phyloP scores from a whole-genome alignment of 2,888 invertebrate species.

The Iselma pallidipennis region DNA sequence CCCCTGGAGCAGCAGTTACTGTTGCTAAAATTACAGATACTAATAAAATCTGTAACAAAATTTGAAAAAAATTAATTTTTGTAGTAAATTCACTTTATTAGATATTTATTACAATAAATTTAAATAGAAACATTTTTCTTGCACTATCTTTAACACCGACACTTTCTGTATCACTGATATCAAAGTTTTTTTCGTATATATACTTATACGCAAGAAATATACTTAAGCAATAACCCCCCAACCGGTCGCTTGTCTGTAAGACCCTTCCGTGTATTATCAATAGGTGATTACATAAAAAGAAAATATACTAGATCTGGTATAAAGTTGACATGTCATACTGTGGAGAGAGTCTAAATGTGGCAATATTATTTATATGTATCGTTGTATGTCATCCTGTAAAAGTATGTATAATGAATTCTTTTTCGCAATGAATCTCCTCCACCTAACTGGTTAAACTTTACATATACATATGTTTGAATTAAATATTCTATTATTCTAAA shows the following conservation, averaged over 20 bases:
- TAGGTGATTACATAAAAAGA: conserved; percentile 22
- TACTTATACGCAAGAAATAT: not conserved
- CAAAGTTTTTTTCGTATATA: not conserved
- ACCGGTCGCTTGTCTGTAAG: not conserved
- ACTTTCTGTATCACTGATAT: not conserved
- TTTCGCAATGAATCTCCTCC: not conserved
- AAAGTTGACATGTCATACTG: conserved; percentile 2
- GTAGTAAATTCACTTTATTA: not conserved
- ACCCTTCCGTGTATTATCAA: conserved; percentile 26
- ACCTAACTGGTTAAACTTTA: not conserved
- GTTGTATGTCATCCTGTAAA: conserved; percentile 4
- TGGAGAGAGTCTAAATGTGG: conserved; percentile 34
- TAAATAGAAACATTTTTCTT: conserved; percentile 33
- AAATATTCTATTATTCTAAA: not conserved
- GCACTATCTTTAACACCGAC: not conserved
- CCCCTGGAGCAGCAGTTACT: not conserved
- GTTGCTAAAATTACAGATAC: not conserved
- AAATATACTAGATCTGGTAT: conserved; percentile 7
- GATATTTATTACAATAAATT: conserved; percentile 32
- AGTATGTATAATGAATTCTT: not conserved
- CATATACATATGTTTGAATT: not conserved
- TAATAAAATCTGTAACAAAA: not conserved
- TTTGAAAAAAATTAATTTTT: not conserved
- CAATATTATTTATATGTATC: conserved; percentile 31
- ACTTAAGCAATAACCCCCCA: conserved; percentile 8